A percentile compares a stretch with the other conserved stretches of the same genome.
Conservation (phyloP, 2,888 invertebrate genomes). For the Lycocerus yunnanus region DNA sequence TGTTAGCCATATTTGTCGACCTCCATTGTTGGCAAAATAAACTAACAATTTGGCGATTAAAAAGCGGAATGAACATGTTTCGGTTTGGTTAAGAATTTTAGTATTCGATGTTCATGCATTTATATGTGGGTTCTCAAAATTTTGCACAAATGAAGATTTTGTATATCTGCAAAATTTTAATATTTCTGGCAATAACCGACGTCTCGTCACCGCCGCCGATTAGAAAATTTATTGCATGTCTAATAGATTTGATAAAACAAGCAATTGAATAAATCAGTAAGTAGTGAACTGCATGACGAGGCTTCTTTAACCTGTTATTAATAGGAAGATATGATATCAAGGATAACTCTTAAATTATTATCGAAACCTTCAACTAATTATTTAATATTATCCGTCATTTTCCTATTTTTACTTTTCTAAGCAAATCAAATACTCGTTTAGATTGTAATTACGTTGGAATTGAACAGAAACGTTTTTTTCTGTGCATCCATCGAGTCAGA, state of each 20-base stretch:
- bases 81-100: neutral
- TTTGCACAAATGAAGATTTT: neutral
- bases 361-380: slow-evolving; percentile 17
- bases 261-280: slow-evolving; percentile 14
- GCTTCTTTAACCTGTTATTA: slow-evolving; percentile 21
- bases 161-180: neutral
- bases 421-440: neutral
- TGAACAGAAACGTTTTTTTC: too few relatives aligned
- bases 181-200: neutral
- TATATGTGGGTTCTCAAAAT: slow-evolving; percentile 22
- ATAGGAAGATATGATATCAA: slow-evolving; percentile 12
- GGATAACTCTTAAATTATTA: slow-evolving; percentile 11
- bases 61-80: slow-evolving; percentile 4
- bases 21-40: neutral
- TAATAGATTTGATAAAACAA: neutral
- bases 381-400: slow-evolving; percentile 9
- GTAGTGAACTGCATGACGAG: slow-evolving; percentile 20
- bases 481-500: neutral
- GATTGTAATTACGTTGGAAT: neutral
- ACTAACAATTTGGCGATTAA: neutral
- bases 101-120: slow-evolving; percentile 16
- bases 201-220: neutral
- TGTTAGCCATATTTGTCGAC: neutral
- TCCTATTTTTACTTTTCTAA: neutral
- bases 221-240: neutral